These are phyloP conservation scores for Bufo bufo DNA, from an alignment of 2,113 vertebrate genomes.

Conservation along the genomic window DNA sequence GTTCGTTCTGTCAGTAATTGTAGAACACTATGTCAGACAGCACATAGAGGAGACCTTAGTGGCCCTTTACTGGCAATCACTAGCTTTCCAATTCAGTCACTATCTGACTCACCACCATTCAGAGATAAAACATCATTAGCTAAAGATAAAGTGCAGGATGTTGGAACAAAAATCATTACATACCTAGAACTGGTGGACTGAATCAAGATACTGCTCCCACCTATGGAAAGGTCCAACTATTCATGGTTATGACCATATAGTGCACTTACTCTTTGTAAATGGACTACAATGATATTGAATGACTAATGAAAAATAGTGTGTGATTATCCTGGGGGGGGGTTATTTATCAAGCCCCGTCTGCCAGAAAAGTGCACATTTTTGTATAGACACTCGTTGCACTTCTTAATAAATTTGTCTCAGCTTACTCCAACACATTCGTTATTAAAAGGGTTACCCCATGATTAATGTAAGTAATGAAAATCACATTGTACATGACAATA, in stretches of 20 bases:
- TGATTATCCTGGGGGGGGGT: not conserved
- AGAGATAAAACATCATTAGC: conserved; percentile 7
- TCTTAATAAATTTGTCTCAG: no score
- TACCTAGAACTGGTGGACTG: not conserved
- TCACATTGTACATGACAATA: no score
- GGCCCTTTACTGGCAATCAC: not conserved
- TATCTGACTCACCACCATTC: not conserved
- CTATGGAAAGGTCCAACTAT: not conserved
- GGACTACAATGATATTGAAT: not conserved
- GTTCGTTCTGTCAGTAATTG: not conserved
- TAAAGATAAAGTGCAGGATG: not conserved
- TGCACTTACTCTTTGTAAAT: not conserved
- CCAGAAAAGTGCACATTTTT: no score
- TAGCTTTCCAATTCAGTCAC: not conserved
- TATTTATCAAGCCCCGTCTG: no score
- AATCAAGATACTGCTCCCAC: not conserved
- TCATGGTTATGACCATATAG: not conserved
- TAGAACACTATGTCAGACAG: not conserved
- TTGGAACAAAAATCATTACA: not conserved
- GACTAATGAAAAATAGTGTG: not conserved
- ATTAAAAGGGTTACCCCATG: no score
- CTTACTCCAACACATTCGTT: no score
- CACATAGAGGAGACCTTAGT: not conserved
- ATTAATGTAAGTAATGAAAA: no score
- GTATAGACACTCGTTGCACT: no score